phyloP scores from a whole-genome alignment of 2,113 vertebrate species.

The Notothenia coriiceps region DNA sequence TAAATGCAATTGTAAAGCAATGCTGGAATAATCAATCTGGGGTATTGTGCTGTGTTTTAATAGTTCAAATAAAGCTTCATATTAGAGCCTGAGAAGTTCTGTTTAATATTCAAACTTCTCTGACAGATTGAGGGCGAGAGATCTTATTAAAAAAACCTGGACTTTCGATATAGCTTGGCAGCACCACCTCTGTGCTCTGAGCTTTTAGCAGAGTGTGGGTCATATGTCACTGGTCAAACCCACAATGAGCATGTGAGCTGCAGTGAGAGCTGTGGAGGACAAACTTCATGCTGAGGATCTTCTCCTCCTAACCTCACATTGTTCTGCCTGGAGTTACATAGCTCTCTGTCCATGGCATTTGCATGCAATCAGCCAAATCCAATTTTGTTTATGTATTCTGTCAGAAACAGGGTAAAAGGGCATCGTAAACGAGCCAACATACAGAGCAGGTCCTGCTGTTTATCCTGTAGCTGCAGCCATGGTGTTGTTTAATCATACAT shows the following conservation, averaged over 20 bases:
- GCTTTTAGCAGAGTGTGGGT: not conserved
- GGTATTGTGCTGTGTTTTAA: not conserved
- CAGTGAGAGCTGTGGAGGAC: conserved; percentile 8
- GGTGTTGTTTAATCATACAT: not conserved
- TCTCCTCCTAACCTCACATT: conserved; percentile 6
- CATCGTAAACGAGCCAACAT: conserved; percentile 6
- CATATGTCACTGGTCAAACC: conserved; percentile 12
- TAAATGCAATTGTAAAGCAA: too few relatives aligned
- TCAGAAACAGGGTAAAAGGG: conserved; percentile 26
- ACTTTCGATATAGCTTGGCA: not conserved
- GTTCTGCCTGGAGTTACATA: not conserved
- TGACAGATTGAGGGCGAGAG: not conserved
- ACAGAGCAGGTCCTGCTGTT: not conserved
- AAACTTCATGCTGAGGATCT: conserved; percentile 15
- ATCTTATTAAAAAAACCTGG: not conserved
- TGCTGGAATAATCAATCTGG: too few relatives aligned
- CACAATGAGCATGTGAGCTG: conserved; percentile 7
- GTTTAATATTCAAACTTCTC: not conserved
- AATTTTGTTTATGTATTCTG: conserved; percentile 13
- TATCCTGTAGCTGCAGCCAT: not conserved
- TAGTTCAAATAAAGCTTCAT: not conserved
- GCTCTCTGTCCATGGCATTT: conserved; percentile 15
- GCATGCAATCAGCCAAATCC: conserved; percentile 26
- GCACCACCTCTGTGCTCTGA: not conserved
- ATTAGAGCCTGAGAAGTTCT: not conserved